Evolutionary conservation across 2,888 invertebrate species (phyloP), one percentile per base, ranked within the genome.

Genomic region (Sesamia inferens): DNA sequence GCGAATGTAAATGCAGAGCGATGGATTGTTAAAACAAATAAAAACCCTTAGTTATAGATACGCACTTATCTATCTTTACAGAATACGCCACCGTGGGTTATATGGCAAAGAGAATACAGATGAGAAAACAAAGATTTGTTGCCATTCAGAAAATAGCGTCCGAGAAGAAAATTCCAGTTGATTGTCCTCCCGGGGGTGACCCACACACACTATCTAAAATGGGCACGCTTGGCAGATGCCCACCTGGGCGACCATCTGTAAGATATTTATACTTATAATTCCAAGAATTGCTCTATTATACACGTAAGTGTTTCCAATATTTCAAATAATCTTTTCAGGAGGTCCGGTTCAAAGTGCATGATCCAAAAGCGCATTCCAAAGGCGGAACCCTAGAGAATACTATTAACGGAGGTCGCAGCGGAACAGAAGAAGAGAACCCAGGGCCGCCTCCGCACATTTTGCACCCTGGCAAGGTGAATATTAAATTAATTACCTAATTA

Each of bases 1-100:
- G 85, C 85, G 85, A 86, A 81, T 71, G 68, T 78, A 7, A 69
- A 22, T 61, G 76, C 76, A 31, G 16, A 61, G 68, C 74, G 67
- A 82, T 59, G 39, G 57, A 65, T 62, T 66, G 11, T 4, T 7
- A 3, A 48, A 58, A 47, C 16, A 68, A 68, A n/a, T 31, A 22
- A 54, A 68, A 64, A 42, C 13, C 42, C 62, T 47, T 71, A 74
- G 70, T 86, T 85, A 1, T 58, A 57, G 57, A 54, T 57, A 68
- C 71, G 85, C 31, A 31, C 31, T 31, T 31, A 1, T 31, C 31
- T 31, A 31, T 87, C 73, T 47, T 96, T 96, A 85, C 97, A 99
- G 99, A 99, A 97, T 99, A 99, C 96, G 99, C 99, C 84, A 98
- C 99, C 86, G 99, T 99, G 88, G 99, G 99, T 88, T 99, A 99